Base-by-base conservation (phyloP, 1,140 invertebrate species). In the Asobara japonica region DNA sequence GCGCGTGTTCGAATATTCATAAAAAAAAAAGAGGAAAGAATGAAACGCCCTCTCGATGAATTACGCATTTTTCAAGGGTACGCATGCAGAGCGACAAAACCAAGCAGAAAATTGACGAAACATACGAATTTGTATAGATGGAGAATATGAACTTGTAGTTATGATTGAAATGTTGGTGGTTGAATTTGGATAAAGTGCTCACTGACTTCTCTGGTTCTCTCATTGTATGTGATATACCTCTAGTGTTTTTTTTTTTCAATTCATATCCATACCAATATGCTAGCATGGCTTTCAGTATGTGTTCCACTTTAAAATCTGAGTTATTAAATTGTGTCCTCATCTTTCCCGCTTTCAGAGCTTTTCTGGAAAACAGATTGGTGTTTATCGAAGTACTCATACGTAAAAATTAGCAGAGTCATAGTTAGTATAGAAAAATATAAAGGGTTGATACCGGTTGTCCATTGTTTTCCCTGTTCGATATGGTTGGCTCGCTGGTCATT, bases 1-100 rank as follows among this genome's bases (percentile, higher is more conserved):
- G 82, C 83, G 84, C 84, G 84, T 86, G 81, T 83, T 82, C 79
- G 83, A 84, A 86, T 85, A 86, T 86, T 85, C 84, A 84, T 85
- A 84, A 85, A 84, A 74, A 71, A 62, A n/a, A n/a, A n/a, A n/a
- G n/a, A n/a, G n/a, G n/a, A n/a, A n/a, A n/a, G n/a, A n/a, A n/a
- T n/a, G n/a, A n/a, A 67, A 68, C 27, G 41, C 72, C 33, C 36
- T 60, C 65, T 48, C 29, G 71, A 72, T 74, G 77, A 80, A 80
- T 80, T 78, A 78, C 77, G 76, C 73, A 36, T 64, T 68, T 74
- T 78, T 74, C 72, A 56, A 76, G 76, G 71, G 71, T 16, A 1
- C 74, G 65, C 74, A 41, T 51, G 11, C 30, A 76, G 77, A 80
- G 77, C 75, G 71, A 71, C 71, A 56, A 56, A 56, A 56, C 51